Evolutionary conservation across 2,113 vertebrate genomes (phyloP), one percentile per base, ranked within the genome.

Genomic region (Rhinogobius similis): DNA sequence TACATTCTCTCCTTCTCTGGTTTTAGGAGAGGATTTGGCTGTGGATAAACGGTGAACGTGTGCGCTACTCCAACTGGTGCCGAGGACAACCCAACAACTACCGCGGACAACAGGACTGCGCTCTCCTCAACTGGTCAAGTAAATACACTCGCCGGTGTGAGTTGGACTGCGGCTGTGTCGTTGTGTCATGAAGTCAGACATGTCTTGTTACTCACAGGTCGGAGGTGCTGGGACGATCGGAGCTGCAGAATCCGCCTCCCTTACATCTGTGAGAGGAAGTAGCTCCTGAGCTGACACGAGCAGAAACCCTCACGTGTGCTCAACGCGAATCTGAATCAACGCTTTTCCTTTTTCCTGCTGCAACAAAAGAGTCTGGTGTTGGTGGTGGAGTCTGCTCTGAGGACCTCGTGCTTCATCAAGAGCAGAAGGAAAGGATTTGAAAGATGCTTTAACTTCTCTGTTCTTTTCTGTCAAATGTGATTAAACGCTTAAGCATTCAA

Each of bases 401-500:
- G 23, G 12, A 3, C 16, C 12, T 26, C 14, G 53, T 55, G 24
- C 12, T 21, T 55, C 21, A 53, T 18, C 18, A 16, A 55, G 53
- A 55, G 23, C 53, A 26, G 53, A 26, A 24, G 1, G 53, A 55
- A 26, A 1, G 24, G 53, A 26, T 55, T 26, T 23, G 53, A 55
- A 55, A 55, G 53, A 55, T 24, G 53, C 53, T 55, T 55, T 26
- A n/a, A 26, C 53, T 55, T 55, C 23, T 12, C 53, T 55, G 53
- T 55, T 55, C 23, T 55, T 55, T 26, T 26, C 53, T 55, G 53
- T 55, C 53, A 55, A 55, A 26, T 26, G 23, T 55, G 53, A 55
- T 55, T 55, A 55, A 55, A 55, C 53, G 53, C 53, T 55, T 13
- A 55, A 55, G 53, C 53, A 55, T 55, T 55, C 23, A 55, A 55